phyloP scores from a whole-genome alignment of 1,140 invertebrate species.

The Drosophila pectinifera region DNA sequence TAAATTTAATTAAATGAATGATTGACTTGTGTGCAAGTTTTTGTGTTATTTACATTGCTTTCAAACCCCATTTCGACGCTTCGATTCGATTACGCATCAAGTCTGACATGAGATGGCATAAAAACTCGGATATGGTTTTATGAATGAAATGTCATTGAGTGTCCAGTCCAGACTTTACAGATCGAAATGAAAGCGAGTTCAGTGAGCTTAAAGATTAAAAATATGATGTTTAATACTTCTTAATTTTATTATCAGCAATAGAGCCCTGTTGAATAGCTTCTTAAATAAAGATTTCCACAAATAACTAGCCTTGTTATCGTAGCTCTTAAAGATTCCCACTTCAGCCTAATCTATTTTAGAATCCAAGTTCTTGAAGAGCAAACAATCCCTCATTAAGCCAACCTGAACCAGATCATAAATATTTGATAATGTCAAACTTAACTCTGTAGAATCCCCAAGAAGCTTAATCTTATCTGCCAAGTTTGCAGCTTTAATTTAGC shows the following conservation, averaged over 20 bases:
- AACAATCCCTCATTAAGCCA: background rate
- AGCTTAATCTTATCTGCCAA: conserved; percentile 20
- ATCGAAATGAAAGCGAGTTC: background rate
- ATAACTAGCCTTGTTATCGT: background rate
- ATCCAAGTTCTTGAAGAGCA: conserved; percentile 1
- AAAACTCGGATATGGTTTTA: conserved; percentile 39
- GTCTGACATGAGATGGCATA: conserved; percentile 33
- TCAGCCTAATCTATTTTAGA: background rate
- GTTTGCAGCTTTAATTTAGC: conserved; percentile 19
- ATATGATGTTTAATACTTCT: background rate
- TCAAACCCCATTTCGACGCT: conserved; percentile 17
- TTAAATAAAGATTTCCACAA: background rate
- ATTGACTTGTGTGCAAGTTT: conserved; percentile 37
- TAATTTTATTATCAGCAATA: background rate
- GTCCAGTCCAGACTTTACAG: background rate
- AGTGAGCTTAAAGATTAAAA: background rate
- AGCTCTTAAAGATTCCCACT: background rate
- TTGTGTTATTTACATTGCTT: conserved; percentile 24
- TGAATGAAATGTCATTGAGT: conserved; percentile 50
- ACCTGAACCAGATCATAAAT: conserved; percentile 7
- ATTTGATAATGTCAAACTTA: conserved; percentile 2
- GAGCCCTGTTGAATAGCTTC: background rate
- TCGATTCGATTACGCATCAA: conserved; percentile 22
- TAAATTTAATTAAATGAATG: conserved; percentile 51
- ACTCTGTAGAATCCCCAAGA: background rate